phyloP scores from a whole-genome alignment of 2,797 vertebrate species.

The Danio aesculapii region DNA sequence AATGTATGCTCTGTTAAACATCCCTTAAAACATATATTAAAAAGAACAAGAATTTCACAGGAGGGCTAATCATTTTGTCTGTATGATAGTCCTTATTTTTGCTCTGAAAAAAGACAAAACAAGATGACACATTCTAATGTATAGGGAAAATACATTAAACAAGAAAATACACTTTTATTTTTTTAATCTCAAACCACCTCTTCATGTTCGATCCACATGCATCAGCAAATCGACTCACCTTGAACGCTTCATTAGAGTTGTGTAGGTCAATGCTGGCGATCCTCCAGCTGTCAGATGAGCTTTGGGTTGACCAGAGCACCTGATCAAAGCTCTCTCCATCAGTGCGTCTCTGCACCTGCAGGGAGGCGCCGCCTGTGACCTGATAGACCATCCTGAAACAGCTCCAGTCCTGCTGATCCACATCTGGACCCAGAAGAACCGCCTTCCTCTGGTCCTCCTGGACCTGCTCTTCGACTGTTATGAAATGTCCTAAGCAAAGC shows the following conservation, averaged over 20 bases:
- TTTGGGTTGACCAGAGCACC: conserved; percentile 86
- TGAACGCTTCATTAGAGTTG: conserved; percentile 82
- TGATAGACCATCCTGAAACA: conserved; percentile 93
- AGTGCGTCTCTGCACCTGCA: conserved; percentile 84
- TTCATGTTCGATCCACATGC: neutral
- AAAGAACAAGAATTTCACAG: no score
- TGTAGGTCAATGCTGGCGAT: conserved; percentile 90
- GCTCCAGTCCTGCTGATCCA: conserved; percentile 89
- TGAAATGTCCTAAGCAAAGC: conserved; percentile 83
- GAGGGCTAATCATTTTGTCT: no score
- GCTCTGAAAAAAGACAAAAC: no score
- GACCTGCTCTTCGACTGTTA: conserved; percentile 80
- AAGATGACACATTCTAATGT: no score
- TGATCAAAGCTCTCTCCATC: conserved; percentile 88
- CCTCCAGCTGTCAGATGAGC: conserved; percentile 90
- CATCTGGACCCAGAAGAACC: conserved; percentile 83
- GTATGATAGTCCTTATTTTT: no score
- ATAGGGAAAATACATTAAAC: no score
- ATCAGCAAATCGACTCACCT: conserved; percentile 74
- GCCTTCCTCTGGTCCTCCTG: conserved; percentile 71
- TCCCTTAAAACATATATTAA: no score
- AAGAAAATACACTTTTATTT: no score
- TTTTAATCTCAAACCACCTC: no score
- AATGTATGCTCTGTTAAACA: no score
- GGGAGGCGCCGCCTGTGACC: conserved; percentile 74